Evolutionary conservation across 2,797 vertebrate genomes (phyloP), one percentile per base, ranked within the genome.

Genomic region (Florisuga fusca): DNA sequence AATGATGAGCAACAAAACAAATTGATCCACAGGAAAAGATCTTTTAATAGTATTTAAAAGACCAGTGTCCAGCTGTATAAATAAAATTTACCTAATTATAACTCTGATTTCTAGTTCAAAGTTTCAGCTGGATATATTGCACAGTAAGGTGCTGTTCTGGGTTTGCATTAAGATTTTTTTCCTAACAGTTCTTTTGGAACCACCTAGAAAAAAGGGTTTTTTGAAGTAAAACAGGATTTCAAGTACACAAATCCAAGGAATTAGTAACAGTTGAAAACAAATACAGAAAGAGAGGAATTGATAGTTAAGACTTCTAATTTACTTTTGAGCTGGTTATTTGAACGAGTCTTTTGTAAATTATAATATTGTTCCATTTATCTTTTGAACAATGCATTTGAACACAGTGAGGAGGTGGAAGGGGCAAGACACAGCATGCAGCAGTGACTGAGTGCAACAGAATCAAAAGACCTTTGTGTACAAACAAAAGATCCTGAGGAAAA

Each of bases 401-500:
- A 53, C 12, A 63, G 29, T 7, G 22, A 59, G 27, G 17, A 7
- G 12, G 22, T 3, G 4, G 23, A 7, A 73, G 19, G 48, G 62
- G 27, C 14, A 93, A 46, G 50, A 64, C 2, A 2, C 3, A 17
- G 27, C 3, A 2, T 4, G 0, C 18, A 68, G 80, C 2, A 78
- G 45, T 53, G 58, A 67, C 29, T 2, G 6, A 29, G 20, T 22
- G 41, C 66, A 86, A 46, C 14, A 62, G 54, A 83, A 88, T 27
- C 61, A 78, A 91, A 68, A 51, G 7, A 38, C 17, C 7, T 78
- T 71, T 86, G 26, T n/a, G 64, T 15, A 72, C 21, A 63, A 73
- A 61, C 8, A 58, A 68, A 54, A 36, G 13, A 38, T 54, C 7
- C 18, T 3, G 16, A 92, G 69, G 69, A 71, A 85, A 67, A 75